Conservation (phyloP, 2,113 vertebrate genomes). For the Pyrgilauda ruficollis region DNA sequence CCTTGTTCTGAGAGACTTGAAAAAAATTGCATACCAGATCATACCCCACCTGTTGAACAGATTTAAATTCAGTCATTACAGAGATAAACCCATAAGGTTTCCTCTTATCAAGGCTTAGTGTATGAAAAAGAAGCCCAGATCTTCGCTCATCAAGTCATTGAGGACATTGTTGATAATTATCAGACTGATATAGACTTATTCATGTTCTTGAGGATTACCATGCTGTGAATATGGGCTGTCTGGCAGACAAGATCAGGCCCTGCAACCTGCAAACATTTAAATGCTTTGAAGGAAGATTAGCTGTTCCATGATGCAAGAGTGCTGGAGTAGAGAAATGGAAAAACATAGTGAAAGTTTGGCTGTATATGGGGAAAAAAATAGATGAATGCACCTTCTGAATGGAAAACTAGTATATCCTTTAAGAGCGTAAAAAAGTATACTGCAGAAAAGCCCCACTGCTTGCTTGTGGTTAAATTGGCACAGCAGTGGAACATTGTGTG, state of each 20-base stretch:
- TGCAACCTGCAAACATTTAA: neutral
- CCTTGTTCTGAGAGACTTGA: neutral
- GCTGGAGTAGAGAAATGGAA: neutral
- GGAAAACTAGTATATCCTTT: neutral
- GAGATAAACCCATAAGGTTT: neutral
- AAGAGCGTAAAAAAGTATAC: neutral
- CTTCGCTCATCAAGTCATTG: neutral
- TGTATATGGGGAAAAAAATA: neutral
- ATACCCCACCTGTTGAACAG: neutral
- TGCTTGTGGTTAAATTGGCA: neutral
- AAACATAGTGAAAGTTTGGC: neutral
- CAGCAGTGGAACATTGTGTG: neutral
- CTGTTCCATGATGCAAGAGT: neutral
- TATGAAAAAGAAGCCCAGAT: neutral
- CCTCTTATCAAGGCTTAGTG: neutral
- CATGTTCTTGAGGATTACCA: neutral
- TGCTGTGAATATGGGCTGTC: neutral
- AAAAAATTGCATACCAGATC: neutral
- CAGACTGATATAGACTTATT: neutral
- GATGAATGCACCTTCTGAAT: neutral
- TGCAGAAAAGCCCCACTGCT: fast-evolving
- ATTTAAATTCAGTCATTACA: neutral
- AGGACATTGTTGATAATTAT: neutral
- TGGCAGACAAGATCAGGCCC: neutral
- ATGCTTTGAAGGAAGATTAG: neutral